Evolutionary conservation across 2,113 vertebrate species (phyloP).

Genomic region (Alces alces): DNA sequence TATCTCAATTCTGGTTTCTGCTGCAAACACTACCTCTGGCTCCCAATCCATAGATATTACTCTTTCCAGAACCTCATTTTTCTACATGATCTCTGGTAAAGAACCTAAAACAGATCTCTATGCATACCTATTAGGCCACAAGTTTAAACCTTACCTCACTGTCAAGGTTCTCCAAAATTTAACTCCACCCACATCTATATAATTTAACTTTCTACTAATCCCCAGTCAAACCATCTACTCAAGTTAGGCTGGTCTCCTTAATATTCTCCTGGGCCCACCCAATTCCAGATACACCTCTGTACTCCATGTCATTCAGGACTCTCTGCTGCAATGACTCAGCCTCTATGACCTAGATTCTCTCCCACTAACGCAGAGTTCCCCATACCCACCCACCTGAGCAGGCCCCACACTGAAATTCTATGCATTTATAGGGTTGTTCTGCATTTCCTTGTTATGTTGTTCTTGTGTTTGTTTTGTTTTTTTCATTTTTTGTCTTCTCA

Average conservation of each 20-base stretch:
- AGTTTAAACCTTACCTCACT: neutral
- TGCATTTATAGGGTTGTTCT: neutral
- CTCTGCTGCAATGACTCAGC: neutral
- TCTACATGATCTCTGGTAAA: neutral
- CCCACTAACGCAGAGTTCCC: neutral
- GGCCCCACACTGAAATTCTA: neutral
- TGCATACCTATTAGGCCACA: neutral
- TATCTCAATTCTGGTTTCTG: neutral
- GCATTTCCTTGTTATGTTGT: neutral
- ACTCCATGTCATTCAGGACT: neutral
- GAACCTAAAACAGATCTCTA: neutral
- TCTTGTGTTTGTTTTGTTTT: neutral
- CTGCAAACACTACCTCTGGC: neutral
- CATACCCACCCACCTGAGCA: neutral
- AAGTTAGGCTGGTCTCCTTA: neutral
- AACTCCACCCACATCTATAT: neutral
- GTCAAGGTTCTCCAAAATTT: neutral
- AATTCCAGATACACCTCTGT: accelerated
- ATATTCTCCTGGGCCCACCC: accelerated
- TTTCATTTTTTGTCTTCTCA: neutral
- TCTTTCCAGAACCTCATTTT: neutral
- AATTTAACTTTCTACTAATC: neutral
- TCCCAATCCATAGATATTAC: neutral
- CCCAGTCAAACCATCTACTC: neutral
- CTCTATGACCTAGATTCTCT: neutral